Evolutionary conservation across 2,888 invertebrate genomes (phyloP).

Genomic region (Cheilosia soror): DNA sequence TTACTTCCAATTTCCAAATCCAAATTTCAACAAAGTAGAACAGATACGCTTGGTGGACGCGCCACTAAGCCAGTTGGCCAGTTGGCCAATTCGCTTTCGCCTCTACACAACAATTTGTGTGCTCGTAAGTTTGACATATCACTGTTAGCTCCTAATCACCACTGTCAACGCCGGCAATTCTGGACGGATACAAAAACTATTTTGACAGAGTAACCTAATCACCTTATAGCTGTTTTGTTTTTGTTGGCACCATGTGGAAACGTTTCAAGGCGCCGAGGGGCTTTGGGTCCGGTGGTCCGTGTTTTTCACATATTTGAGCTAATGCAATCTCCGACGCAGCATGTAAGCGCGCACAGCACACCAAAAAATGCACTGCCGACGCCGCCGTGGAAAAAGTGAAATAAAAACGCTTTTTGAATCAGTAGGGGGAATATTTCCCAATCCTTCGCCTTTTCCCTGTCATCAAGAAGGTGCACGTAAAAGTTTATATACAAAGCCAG

Average conservation of each 20-base stretch:
- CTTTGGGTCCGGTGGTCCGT: constrained; percentile 42
- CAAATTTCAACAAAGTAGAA: constrained; percentile 36
- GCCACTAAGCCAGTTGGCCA: not conserved
- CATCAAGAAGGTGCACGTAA: constrained; percentile 63
- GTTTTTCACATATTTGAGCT: constrained; percentile 62
- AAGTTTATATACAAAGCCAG: constrained; percentile 64
- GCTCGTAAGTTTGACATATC: constrained; percentile 54
- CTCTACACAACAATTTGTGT: not conserved
- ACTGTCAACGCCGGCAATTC: constrained; percentile 59
- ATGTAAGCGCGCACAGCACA: constrained; percentile 41
- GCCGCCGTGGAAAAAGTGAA: constrained; percentile 54
- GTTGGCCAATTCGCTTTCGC: not conserved
- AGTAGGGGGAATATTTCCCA: constrained; percentile 64
- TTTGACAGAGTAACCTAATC: constrained; percentile 74
- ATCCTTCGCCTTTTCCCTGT: constrained; percentile 68
- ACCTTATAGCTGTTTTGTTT: constrained; percentile 36
- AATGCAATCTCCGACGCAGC: constrained; percentile 67
- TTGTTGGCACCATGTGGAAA: constrained; percentile 42
- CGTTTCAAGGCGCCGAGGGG: constrained; percentile 63
- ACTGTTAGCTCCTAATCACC: constrained; percentile 69
- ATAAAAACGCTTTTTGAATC: constrained; percentile 54
- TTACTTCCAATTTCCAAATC: constrained; percentile 14
- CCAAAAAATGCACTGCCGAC: constrained; percentile 20
- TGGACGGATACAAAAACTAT: constrained; percentile 57
- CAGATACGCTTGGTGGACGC: not conserved